Base-by-base conservation (phyloP, 2,888 invertebrate genomes). In the Aethes cnicana region DNA sequence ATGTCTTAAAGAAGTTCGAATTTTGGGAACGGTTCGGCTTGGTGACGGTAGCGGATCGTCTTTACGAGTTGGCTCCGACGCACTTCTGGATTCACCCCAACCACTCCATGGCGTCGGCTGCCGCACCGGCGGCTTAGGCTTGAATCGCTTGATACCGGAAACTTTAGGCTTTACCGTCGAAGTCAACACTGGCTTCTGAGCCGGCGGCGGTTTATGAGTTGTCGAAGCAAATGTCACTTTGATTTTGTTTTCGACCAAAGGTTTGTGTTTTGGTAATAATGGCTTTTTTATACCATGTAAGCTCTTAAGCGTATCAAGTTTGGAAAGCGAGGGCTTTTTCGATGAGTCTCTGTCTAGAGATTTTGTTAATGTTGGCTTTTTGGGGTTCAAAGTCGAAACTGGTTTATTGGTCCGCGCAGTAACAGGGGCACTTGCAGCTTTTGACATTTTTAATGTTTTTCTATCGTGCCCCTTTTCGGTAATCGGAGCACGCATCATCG, bases 351-450 rank as follows among this genome's bases (percentile, higher is more conserved):
- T 37, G n/a, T 37, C 7, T 8, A 23, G n/a, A 21, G 37, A 14
- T 12, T 36, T 36, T 8, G 58, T 44, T 28, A 58, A 30, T 37
- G 60, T 30, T 25, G 61, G 37, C 44, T 56, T 57, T 4, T 35
- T 46, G 11, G 57, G 12, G 11, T 56, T 35, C 23, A 52, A 23
- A 35, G 49, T 65, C 2, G 67, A 55, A 46, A 63, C 58, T 11
- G 76, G 72, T 5, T 63, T 60, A 43, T 72, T 55, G 14, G 69
- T 54, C 44, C 56, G 65, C 47, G 59, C 67, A 7, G 70, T 67
- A 2, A 66, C 53, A 0, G 67, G 58, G 4, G 68, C 56, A 53
- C 72, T 77, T 11, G 74, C 71, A 16, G 72, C 68, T 21, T 64
- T 48, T n/a, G 63, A 59, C 58, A 72, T 68, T 49, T 62, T 73